Evolutionary conservation across 2,113 vertebrate genomes (phyloP), one percentile per base, ranked within the genome.

Genomic region (Zapus hudsonius): DNA sequence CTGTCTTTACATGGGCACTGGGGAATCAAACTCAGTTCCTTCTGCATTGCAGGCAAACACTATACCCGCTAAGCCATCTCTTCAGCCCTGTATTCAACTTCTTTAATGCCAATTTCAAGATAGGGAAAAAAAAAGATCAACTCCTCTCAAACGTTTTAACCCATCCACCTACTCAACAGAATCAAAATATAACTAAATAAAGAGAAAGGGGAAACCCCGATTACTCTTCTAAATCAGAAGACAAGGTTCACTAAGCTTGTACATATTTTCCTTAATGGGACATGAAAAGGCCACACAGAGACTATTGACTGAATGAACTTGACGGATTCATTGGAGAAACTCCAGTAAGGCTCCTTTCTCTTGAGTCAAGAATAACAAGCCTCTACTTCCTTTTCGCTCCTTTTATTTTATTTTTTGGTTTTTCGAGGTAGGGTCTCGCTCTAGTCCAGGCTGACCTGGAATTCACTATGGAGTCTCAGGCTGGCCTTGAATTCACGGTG

Each of bases 221-320:
- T 89, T 3, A 33, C 40, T 88, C 88, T 76, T 92, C 57, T n/a
- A 90, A 95, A 40, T 38, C 83, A 88, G 85, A 86, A 91, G 55
- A 72, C 20, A 84, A 89, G 52, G 38, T 52, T 91, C n/a, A 42
- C 27, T 75, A 66, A 76, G 67, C 76, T 40, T 11, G 27, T 25
- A 5, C n/a, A 29, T 29, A 38, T 72, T 86, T 83, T 85, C 44
- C 84, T 76, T 40, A 79, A 73, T 12, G 25, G 19, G 52, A 78
- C 23, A 74, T 70, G 75, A 83, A 78, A 63, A 92, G 36, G 33
- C 47, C 75, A 72, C 61, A 74, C 1, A 27, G 52, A 15, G 33
- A 38, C 74, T 40, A 17, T 59, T 70, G 31, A 47, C 22, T 73
- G 91, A n/a, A n/a, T n/a, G n/a, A 89, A 67, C 33, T 57, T 5